A percentile compares a stretch with the other conserved stretches of the same genome.
Evolutionary conservation across 1,140 invertebrate species (phyloP).

Genomic region (Ceratoteleas bidentatus): DNA sequence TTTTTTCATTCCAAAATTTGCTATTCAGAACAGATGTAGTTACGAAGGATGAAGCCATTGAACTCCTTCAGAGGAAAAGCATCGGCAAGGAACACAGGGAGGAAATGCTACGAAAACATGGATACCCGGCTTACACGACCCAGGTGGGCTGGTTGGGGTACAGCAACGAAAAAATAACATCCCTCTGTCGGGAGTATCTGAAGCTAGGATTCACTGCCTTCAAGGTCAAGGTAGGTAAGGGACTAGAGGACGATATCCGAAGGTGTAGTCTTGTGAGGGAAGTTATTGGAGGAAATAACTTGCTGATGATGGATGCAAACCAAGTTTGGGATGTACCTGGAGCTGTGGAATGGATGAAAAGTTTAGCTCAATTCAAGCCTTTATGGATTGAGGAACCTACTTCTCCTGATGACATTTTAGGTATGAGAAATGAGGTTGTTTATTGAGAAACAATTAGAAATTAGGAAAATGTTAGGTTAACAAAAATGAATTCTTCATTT

Average conservation of each 20-base stretch:
- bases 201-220: slow-evolving; percentile 90
- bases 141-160: slow-evolving; percentile 93
- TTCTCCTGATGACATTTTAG: slow-evolving; percentile 93
- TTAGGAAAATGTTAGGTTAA: too few relatives aligned
- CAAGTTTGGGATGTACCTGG: slow-evolving; percentile 94
- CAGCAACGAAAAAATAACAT: slow-evolving; percentile 85
- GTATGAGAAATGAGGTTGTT: slow-evolving; percentile 82
- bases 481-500: too few relatives aligned
- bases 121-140: slow-evolving; percentile 91
- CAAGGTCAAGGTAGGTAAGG: slow-evolving; percentile 94
- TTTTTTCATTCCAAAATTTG: too few relatives aligned
- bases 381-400: slow-evolving; percentile 97
- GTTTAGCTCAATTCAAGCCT: slow-evolving; percentile 87
- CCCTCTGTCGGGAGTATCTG: slow-evolving; percentile 88
- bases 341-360: slow-evolving; percentile 92
- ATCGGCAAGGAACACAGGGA: slow-evolving; percentile 84
- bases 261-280: slow-evolving; percentile 87
- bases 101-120: slow-evolving; percentile 82
- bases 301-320: slow-evolving; percentile 94
- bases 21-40: too few relatives aligned
- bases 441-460: too few relatives aligned
- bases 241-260: slow-evolving; percentile 89
- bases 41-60: slow-evolving; percentile 91
- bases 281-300: slow-evolving; percentile 88
- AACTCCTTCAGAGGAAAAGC: slow-evolving; percentile 85